These are phyloP conservation scores for Balanococcus diminutus DNA, from an alignment of 2,888 invertebrate species.

Conservation along the genomic window DNA sequence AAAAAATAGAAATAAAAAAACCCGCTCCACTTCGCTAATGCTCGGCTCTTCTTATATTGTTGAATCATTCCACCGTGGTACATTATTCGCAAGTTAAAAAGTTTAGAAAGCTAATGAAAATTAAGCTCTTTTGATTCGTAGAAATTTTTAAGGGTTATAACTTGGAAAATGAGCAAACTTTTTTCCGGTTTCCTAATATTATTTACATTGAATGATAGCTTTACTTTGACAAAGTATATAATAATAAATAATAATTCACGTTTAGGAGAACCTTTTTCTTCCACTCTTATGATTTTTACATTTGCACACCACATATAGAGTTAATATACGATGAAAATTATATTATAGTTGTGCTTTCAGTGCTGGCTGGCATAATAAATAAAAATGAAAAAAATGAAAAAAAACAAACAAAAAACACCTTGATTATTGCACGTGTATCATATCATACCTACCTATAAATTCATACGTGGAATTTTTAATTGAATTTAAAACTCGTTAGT, in stretches of 20 bases:
- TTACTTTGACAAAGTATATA: conserved; percentile 19
- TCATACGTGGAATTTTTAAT: background rate
- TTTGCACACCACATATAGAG: background rate
- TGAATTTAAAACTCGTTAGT: conserved; percentile 17
- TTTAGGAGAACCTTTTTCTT: background rate
- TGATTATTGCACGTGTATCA: background rate
- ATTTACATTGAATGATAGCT: conserved; percentile 27
- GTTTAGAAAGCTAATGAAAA: conserved; percentile 26
- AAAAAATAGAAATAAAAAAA: background rate
- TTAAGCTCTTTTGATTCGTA: conserved; percentile 27
- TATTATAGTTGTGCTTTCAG: too few species aligned
- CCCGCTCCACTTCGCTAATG: background rate
- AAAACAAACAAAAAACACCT: background rate
- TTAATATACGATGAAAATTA: background rate
- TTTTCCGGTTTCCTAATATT: background rate
- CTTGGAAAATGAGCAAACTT: conserved; percentile 24
- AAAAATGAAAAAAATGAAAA: background rate
- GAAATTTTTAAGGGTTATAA: conserved; percentile 31
- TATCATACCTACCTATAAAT: background rate
- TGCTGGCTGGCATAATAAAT: too few species aligned
- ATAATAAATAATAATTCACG: conserved; percentile 8
- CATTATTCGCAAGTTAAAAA: conserved; percentile 13
- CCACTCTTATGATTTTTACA: background rate
- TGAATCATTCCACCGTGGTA: background rate
- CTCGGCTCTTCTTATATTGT: background rate